phyloP scores from a whole-genome alignment of 2,888 invertebrate genomes.

The Drosophila hamatofila region DNA sequence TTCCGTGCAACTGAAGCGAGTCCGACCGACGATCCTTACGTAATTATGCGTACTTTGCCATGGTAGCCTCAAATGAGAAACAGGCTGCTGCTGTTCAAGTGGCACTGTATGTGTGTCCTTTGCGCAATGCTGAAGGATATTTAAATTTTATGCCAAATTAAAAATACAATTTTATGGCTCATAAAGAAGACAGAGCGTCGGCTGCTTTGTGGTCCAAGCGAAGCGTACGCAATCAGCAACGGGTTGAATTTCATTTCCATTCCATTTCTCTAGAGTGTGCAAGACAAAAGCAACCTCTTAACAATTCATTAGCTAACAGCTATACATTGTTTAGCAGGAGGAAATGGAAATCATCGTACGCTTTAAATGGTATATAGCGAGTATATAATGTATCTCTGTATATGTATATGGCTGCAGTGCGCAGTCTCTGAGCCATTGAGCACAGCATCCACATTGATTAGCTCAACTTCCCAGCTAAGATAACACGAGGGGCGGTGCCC shows the following conservation, averaged over 20 bases:
- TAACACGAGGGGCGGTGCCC: slow-evolving; percentile 61
- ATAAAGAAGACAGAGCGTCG: slow-evolving; percentile 46
- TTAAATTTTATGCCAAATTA: slow-evolving; percentile 79
- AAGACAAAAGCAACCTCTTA: slow-evolving; percentile 7
- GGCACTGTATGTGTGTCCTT: slow-evolving; percentile 55
- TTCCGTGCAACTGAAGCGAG: slow-evolving; percentile 35
- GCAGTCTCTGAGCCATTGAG: slow-evolving; percentile 56
- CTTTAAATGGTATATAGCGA: background rate
- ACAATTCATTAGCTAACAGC: slow-evolving; percentile 61
- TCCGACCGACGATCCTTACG: slow-evolving; percentile 40
- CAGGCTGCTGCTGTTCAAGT: slow-evolving; percentile 52
- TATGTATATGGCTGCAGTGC: slow-evolving; percentile 44
- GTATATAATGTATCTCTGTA: slow-evolving; percentile 1
- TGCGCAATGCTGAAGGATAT: slow-evolving; percentile 55
- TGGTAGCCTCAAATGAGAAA: slow-evolving; percentile 44
- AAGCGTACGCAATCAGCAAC: slow-evolving; percentile 54
- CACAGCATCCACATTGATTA: slow-evolving; percentile 53
- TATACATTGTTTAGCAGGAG: slow-evolving; percentile 18
- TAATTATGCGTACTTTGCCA: slow-evolving; percentile 70
- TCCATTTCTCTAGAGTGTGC: slow-evolving; percentile 7
- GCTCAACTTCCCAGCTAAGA: slow-evolving; percentile 54
- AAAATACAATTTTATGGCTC: slow-evolving; percentile 73
- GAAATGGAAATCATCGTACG: slow-evolving; percentile 2
- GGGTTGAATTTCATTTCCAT: slow-evolving; percentile 51
- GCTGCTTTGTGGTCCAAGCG: slow-evolving; percentile 32